Evolutionary conservation across 2,888 invertebrate species (phyloP), one percentile per base, ranked within the genome.

Genomic region (Catonia carolina): DNA sequence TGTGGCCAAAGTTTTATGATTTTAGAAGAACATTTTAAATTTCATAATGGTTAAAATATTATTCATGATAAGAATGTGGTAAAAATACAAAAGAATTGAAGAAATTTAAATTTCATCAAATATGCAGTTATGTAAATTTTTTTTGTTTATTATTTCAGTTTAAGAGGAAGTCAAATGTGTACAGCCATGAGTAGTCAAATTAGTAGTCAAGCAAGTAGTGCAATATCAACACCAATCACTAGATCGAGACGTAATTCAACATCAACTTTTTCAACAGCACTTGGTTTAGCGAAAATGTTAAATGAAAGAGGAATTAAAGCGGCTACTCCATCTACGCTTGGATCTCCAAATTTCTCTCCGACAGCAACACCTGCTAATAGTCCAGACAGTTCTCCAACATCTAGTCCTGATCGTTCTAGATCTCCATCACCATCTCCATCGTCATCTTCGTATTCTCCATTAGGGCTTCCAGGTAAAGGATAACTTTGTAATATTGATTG

Each of bases 321-420:
- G 12, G 82, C 80, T 1, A 84, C 85, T n/a, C 83, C 84, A 4
- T 83, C 83, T 42, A 80, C 81, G 39, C 71, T 81, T 1, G 77
- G 80, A 63, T 80, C 84, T 3, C 84, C 86, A 6, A 79, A 78
- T 41, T 89, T 79, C 71, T 80, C 87, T 6, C 88, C 90, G 2
- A 91, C 91, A 0, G 89, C 89, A 6, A 92, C 92, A 5, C 92
- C 92, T 1, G 87, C 88, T 69, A 92, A 92, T 72, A 89, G 89
- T 69, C 91, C 91, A 0, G 64, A 65, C 27, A 59, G 62, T 6
- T 65, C 65, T 0, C 62, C 65, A 1, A 50, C 59, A n/a, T 61
- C 60, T 37, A 73, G 83, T 27, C 84, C 84, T 1, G 78, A 79
- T 1, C 72, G 74, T 1, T 75, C 78, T 0, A 69, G 78, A 37